Evolutionary conservation across 2,797 vertebrate genomes (phyloP), one percentile per base, ranked within the genome.

Genomic region (Chloroceryle amazona): DNA sequence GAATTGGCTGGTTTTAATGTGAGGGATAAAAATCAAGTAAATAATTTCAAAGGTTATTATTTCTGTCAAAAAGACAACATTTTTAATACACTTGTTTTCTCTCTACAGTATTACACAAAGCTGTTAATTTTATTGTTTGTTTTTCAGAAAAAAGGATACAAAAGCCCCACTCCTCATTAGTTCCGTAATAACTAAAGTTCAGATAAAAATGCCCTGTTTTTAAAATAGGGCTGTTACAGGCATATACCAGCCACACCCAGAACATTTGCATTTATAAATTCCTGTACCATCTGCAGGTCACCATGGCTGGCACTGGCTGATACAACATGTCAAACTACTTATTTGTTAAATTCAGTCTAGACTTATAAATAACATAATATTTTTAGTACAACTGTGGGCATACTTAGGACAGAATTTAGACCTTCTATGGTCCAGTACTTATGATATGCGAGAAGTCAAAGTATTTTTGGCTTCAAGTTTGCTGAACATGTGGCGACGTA

Each of bases 301-400:
- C 44, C 67, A 58, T 15, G 18, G 75, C 68, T 94, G 91, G 83
- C 86, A 93, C n/a, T 42, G 62, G 31, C 54, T 42, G 46, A 95
- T 35, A 51, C 83, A 70, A 86, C 65, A 95, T 22, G 31, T 79
- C 79, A 81, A 76, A 87, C 66, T 44, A 57, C 28, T 93, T 93
- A 74, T 80, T 94, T 89, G 57, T 76, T 82, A 49, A 92, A 91
- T 74, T 94, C 93, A 94, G 96, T 95, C 95, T 95, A 92, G 89
- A 96, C 78, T 92, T 93, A 87, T 63, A 97, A 96, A 97, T 93
- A 90, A 92, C 85, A 65, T 26, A 29, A 8, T 94, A 97, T 96
- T 97, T 95, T 97, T 94, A 95, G 96, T 62, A 42, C 61, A 85
- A 57, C 65, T 58, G 28, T 33, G 60, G 72, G 66, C n/a, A 73